Evolutionary conservation across 2,113 vertebrate genomes (phyloP).

Genomic region (Gambusia affinis): DNA sequence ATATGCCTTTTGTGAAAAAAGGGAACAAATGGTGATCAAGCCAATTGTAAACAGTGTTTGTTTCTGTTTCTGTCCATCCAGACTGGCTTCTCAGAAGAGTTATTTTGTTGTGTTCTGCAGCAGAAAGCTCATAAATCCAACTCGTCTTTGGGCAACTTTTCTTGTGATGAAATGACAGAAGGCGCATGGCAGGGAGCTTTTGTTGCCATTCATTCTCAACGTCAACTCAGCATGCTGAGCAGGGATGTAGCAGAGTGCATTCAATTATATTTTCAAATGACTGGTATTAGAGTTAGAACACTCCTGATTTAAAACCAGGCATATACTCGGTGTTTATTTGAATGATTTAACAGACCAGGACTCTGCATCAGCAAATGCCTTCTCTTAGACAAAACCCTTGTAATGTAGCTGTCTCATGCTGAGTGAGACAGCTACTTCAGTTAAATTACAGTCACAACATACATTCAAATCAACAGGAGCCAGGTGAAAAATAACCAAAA

Average conservation of each 20-base stretch:
- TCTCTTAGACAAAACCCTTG: not conserved
- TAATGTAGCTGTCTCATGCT: no score
- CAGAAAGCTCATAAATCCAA: no score
- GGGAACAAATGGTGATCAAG: not conserved
- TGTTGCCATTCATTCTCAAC: no score
- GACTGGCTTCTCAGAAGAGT: no score
- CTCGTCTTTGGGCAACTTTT: no score
- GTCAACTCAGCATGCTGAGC: no score
- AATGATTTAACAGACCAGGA: not conserved
- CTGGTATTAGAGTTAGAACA: no score
- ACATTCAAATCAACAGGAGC: constrained; percentile 7
- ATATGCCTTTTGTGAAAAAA: not conserved
- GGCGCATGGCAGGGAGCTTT: no score
- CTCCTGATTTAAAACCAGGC: not conserved
- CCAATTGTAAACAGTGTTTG: not conserved
- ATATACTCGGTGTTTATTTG: not conserved
- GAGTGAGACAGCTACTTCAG: not conserved
- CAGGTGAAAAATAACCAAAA: not conserved
- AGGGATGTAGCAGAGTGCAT: no score
- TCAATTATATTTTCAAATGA: no score
- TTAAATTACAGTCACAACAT: constrained; percentile 19
- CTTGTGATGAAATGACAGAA: no score
- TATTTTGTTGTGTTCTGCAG: no score
- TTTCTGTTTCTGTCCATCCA: not conserved
- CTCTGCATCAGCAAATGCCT: not conserved